Base-by-base conservation (phyloP, 2,113 vertebrate species). In the Protomyctophum bolini region DNA sequence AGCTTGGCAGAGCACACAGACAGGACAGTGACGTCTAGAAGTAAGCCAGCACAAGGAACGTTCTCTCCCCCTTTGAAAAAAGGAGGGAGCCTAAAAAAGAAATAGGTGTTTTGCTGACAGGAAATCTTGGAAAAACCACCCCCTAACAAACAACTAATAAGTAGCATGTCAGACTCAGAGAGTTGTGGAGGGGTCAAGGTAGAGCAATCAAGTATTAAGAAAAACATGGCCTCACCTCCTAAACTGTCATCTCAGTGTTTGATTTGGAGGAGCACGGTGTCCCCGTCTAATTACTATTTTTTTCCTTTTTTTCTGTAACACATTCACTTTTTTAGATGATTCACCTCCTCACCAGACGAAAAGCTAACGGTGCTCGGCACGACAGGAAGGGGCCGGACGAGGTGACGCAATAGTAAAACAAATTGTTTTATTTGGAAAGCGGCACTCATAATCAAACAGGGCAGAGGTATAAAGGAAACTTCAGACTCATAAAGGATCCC, bases 381-480 rank as follows among this genome's bases (percentile, higher is more conserved):
- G 10, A 33, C n/a, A 41, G 78, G 59, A 81, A 41, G 33, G 33
- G 70, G 74, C 10, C 33, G 61, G 73, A 70, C 52, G 28, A 28
- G 64, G 79, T 83, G 87, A 90, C 58, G 81, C 78, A 81, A 89
- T 80, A 84, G 88, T 84, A 85, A 86, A 89, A 89, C 82, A 89
- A 88, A 82, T 79, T 91, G 67, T 92, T 93, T 91, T 86, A 83
- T 90, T 92, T 92, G 93, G 92, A 91, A 85, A 81, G 83, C 79
- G 7, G 46, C 66, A 46, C 61, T 82, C 84, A 75, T 87, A 86
- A 81, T 89, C 86, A 92, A 91, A 91, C 81, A 91, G 68, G 55
- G 10, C 56, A 6, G 56, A 68, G 77, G 78, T 86, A 83, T 87
- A 82, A 73, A 77, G 77, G 73, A 82, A 84, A 83, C 75, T 87